phyloP scores from a whole-genome alignment of 1,140 invertebrate genomes.

The Halyomorpha halys region DNA sequence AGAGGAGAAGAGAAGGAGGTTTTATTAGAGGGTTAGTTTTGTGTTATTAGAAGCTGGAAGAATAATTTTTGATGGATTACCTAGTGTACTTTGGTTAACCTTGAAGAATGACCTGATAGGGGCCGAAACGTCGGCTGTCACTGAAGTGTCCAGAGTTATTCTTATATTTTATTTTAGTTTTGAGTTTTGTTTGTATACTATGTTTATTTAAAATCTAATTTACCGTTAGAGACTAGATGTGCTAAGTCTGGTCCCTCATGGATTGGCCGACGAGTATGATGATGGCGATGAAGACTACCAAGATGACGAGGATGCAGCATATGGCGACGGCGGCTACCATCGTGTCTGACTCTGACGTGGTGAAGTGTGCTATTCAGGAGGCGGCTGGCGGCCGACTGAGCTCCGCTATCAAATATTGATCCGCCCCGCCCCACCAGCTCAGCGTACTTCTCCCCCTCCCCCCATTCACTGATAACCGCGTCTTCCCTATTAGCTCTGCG shows the following conservation, averaged over 20 bases:
- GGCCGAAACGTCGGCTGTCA: too few species aligned
- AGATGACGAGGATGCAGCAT: slow-evolving; percentile 61
- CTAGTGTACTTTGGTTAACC: too few species aligned
- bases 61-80: too few species aligned
- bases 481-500: too few species aligned
- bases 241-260: slow-evolving; percentile 25
- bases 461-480: too few species aligned
- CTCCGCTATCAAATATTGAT: slow-evolving; percentile 10
- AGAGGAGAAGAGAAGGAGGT: too few species aligned
- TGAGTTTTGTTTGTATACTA: too few species aligned
- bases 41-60: too few species aligned
- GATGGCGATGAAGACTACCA: slow-evolving; percentile 64
- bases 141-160: too few species aligned
- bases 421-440: slow-evolving; percentile 4
- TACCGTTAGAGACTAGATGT: not conserved
- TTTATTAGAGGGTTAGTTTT: too few species aligned
- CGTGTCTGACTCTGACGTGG: slow-evolving; percentile 28
- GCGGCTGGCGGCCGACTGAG: slow-evolving; percentile 9
- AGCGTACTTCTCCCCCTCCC: not conserved
- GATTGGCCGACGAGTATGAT: slow-evolving; percentile 62
- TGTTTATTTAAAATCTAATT: not conserved
- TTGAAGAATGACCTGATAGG: too few species aligned
- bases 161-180: too few species aligned
- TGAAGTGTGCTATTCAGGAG: not conserved
- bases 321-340: slow-evolving; percentile 69